A percentile compares a stretch with the other conserved stretches of the same genome.
Conservation (phyloP, 1,140 invertebrate species). For the Leptinotarsa texana region DNA sequence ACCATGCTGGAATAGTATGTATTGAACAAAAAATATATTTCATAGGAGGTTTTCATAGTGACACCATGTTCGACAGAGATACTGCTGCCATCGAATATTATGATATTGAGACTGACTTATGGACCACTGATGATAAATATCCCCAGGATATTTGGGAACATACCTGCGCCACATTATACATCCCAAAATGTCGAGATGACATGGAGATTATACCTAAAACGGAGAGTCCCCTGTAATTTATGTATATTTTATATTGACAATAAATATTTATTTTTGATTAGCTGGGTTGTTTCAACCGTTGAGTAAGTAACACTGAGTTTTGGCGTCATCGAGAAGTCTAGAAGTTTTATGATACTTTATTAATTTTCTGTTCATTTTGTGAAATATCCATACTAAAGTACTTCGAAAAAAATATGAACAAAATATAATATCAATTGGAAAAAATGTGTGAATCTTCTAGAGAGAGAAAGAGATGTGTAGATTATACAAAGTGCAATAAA, state of each 20-base stretch:
- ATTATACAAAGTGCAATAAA: too few relatives aligned
- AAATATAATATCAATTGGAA: too few relatives aligned
- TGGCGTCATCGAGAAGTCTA: too few relatives aligned
- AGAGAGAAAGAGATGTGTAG: too few relatives aligned
- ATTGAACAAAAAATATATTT: conserved; percentile 70
- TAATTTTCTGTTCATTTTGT: too few relatives aligned
- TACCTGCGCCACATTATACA: conserved; percentile 66
- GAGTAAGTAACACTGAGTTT: too few relatives aligned
- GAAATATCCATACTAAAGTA: too few relatives aligned
- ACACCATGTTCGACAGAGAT: conserved; percentile 68
- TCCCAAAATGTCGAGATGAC: conserved; percentile 66
- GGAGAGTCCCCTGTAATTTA: conserved; percentile 36
- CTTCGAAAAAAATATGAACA: too few relatives aligned
- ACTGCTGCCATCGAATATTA: conserved; percentile 69
- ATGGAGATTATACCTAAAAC: conserved; percentile 45
- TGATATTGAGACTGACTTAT: conserved; percentile 62
- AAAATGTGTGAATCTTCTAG: too few relatives aligned
- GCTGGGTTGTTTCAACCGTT: too few relatives aligned
- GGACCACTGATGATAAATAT: conserved; percentile 66
- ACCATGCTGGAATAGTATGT: conserved; percentile 69
- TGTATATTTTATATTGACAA: conserved; percentile 8
- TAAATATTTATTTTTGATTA: conserved; percentile 1
- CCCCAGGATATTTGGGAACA: conserved; percentile 74
- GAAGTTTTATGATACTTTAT: too few relatives aligned
- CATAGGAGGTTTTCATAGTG: conserved; percentile 72